A percentile compares a stretch with the other conserved stretches of the same genome.
Conservation (phyloP, 2,888 invertebrate genomes). For the Drosophila setosimentum region DNA sequence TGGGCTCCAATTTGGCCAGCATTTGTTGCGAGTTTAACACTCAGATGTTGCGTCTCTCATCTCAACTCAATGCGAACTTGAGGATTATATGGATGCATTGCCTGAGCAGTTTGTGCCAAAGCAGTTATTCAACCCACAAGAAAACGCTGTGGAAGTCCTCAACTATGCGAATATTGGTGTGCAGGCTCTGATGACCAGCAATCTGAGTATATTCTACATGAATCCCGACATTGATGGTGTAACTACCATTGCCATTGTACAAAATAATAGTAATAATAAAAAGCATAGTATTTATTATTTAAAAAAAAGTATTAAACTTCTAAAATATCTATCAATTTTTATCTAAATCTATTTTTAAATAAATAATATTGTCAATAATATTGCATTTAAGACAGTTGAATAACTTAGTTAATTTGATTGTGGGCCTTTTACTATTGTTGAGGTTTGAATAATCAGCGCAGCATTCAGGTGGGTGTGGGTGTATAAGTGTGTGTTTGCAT, state of each 20-base stretch:
- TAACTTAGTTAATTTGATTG: neutral
- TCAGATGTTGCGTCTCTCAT: conserved; percentile 79
- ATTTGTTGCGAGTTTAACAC: conserved; percentile 86
- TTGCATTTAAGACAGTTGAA: neutral
- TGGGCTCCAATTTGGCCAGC: conserved; percentile 74
- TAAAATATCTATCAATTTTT: neutral
- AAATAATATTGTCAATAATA: neutral
- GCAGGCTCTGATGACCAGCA: conserved; percentile 71
- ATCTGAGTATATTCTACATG: conserved; percentile 82
- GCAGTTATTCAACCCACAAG: conserved; percentile 8
- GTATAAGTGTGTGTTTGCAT: neutral
- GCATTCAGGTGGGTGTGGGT: conserved; percentile 13
- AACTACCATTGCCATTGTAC: conserved; percentile 81
- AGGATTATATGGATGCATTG: conserved; percentile 86
- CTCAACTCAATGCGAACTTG: conserved; percentile 88
- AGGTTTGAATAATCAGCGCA: neutral
- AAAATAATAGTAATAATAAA: neutral
- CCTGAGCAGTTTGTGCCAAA: conserved; percentile 56
- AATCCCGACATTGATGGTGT: conserved; percentile 77
- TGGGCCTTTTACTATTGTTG: neutral
- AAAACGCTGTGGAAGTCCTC: conserved; percentile 56
- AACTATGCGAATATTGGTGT: conserved; percentile 72
- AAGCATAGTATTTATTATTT: too few species aligned
- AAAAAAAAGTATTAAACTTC: neutral
- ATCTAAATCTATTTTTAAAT: neutral